Evolutionary conservation across 2,797 vertebrate species (phyloP).

Genomic region (Atherinosoma microstoma): DNA sequence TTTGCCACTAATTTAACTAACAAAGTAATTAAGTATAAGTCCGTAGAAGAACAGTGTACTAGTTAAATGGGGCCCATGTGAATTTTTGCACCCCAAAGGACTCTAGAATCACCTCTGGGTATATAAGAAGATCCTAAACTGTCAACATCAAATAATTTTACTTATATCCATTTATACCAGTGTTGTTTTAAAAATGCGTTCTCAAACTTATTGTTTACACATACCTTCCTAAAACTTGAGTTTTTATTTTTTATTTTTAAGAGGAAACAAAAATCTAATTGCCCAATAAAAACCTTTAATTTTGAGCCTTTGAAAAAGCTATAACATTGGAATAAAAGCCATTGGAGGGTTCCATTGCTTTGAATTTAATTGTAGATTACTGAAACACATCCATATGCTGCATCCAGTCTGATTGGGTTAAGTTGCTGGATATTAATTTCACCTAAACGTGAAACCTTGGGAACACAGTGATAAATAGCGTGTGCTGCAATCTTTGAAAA

Average conservation of each 20-base stretch:
- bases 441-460: constrained; percentile 17
- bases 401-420: not conserved
- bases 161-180: not conserved
- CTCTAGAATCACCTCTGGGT: not conserved
- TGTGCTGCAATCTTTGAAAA: constrained; percentile 48
- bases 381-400: not conserved
- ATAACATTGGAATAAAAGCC: not conserved
- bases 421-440: constrained; percentile 29
- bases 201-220: not conserved
- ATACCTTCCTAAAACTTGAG: not conserved
- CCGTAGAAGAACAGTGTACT: no score
- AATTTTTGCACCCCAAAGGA: no score
- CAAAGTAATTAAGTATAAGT: no score
- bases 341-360: not conserved
- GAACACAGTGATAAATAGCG: constrained; percentile 40
- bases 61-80: no score
- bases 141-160: not conserved
- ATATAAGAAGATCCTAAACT: not conserved
- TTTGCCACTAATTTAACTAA: no score
- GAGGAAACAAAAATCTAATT: not conserved
- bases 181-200: not conserved
- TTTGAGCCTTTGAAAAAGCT: not conserved
- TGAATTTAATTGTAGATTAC: not conserved
- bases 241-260: no score
- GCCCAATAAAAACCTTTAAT: not conserved